A percentile compares a stretch with the other conserved stretches of the same genome.
phyloP scores from a whole-genome alignment of 2,888 invertebrate genomes.

The Microdon myrmicae region DNA sequence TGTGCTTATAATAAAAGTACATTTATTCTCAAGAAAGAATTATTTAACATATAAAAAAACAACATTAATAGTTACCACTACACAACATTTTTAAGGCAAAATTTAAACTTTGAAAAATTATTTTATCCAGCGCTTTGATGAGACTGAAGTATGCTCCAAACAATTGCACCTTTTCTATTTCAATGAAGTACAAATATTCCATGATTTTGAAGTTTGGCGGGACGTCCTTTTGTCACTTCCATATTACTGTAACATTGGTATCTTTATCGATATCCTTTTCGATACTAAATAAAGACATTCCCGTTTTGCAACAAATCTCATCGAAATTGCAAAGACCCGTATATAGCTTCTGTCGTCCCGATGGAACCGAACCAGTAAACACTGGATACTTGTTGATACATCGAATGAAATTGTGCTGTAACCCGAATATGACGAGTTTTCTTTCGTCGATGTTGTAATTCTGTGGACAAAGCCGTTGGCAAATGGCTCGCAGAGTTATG shows the following conservation, averaged over 20 bases:
- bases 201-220: neutral
- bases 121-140: too few species aligned
- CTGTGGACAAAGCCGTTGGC: constrained; percentile 75
- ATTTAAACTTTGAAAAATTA: too few species aligned
- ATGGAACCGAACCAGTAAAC: constrained; percentile 67
- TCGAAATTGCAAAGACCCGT: constrained; percentile 85
- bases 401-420: constrained; percentile 71
- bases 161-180: too few species aligned
- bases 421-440: constrained; percentile 71
- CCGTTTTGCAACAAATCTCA: constrained; percentile 89
- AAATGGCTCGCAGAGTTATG: constrained; percentile 76
- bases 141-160: too few species aligned
- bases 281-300: constrained; percentile 78
- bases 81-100: too few species aligned
- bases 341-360: constrained; percentile 74
- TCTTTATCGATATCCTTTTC: constrained; percentile 87
- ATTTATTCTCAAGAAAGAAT: too few species aligned
- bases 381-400: constrained; percentile 71
- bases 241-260: constrained; percentile 82
- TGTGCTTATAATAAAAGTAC: too few species aligned
- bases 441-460: constrained; percentile 67
- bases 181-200: too few species aligned
- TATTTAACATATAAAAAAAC: too few species aligned
- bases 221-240: constrained; percentile 71
- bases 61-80: too few species aligned